Conservation (phyloP, 2,888 invertebrate species). For the Atherix ibis region DNA sequence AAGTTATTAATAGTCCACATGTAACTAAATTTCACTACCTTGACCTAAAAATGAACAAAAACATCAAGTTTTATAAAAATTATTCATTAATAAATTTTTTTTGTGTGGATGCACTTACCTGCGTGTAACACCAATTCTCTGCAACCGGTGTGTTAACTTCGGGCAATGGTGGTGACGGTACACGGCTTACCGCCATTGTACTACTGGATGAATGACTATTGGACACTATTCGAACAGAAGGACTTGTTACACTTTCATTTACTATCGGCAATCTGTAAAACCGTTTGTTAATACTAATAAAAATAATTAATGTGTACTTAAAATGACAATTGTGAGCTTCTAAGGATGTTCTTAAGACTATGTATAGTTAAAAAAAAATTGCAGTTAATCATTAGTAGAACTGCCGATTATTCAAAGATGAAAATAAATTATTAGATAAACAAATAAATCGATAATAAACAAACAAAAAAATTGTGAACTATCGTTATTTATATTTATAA, state of each 20-base stretch:
- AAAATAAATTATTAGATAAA: background rate
- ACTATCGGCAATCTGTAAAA: conserved; percentile 58
- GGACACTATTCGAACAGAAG: conserved; percentile 79
- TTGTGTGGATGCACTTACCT: conserved; percentile 44
- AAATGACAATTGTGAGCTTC: too few species aligned
- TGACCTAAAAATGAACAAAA: conserved; percentile 59
- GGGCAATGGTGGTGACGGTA: conserved; percentile 88
- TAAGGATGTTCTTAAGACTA: too few species aligned
- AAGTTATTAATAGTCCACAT: conserved; percentile 99
- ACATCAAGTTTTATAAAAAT: background rate
- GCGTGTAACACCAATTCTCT: conserved; percentile 99
- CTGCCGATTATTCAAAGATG: background rate
- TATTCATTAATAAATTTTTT: background rate
- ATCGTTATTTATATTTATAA: too few species aligned
- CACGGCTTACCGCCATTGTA: conserved; percentile 92
- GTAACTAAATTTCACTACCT: conserved; percentile 99
- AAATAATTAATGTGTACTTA: too few species aligned
- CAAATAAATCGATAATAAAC: too few species aligned
- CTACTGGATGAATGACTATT: conserved; percentile 64
- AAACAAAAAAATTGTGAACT: too few species aligned
- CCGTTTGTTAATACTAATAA: conserved; percentile 15
- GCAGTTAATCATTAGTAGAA: too few species aligned
- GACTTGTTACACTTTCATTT: conserved; percentile 61
- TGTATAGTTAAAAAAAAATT: too few species aligned
- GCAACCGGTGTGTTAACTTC: conserved; percentile 96